These are phyloP conservation scores for Halictus quadricinctus DNA, from an alignment of 2,888 invertebrate genomes.

Conservation along the genomic window DNA sequence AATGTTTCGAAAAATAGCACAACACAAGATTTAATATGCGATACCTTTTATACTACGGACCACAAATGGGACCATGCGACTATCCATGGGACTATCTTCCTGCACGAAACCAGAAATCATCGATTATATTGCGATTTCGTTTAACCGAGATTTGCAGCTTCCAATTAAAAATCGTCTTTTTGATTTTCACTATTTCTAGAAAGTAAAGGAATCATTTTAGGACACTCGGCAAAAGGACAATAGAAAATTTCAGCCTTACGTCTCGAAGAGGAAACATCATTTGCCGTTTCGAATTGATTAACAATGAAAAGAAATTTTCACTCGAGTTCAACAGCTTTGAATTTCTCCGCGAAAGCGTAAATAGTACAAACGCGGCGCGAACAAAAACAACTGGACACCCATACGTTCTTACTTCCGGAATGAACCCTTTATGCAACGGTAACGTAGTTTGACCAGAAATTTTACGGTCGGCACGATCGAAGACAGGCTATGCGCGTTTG, in stretches of 20 bases:
- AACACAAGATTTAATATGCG: not conserved
- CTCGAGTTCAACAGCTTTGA: not conserved
- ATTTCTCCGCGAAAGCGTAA: not conserved
- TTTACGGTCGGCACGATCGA: slow-evolving; percentile 21
- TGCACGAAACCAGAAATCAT: not conserved
- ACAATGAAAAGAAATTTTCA: not conserved
- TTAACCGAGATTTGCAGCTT: not conserved
- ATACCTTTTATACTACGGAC: no score
- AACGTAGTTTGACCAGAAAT: slow-evolving; percentile 21
- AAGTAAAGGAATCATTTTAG: not conserved
- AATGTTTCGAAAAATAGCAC: not conserved
- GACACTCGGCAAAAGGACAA: no score
- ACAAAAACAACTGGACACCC: not conserved
- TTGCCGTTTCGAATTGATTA: not conserved
- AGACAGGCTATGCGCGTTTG: not conserved
- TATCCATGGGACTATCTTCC: no score
- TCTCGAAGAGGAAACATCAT: not conserved
- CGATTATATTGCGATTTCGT: not conserved
- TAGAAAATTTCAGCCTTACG: not conserved
- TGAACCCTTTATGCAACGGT: not conserved
- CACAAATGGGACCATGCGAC: no score
- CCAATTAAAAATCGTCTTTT: not conserved
- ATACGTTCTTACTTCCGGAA: not conserved
- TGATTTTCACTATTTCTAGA: not conserved
- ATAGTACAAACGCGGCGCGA: not conserved